Evolutionary conservation across 2,797 vertebrate genomes (phyloP).

Genomic region (Pseudochromis fuscus): DNA sequence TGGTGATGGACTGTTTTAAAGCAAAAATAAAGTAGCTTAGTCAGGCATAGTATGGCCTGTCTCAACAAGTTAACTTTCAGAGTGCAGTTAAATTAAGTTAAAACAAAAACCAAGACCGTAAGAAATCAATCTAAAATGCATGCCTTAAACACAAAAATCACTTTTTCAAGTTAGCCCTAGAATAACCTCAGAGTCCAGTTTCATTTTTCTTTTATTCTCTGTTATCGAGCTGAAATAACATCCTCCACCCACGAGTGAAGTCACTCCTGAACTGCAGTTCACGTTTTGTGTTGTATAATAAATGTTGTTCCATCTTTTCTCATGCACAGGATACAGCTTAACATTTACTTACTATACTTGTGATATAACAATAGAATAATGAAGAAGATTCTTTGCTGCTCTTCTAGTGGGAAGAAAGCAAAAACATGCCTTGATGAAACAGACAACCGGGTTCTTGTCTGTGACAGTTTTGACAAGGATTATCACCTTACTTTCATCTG

Average conservation of each 20-base stretch:
- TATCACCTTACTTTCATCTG: too few relatives aligned
- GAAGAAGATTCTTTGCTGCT: not conserved
- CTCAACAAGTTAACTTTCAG: conserved; percentile 5
- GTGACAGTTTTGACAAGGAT: not conserved
- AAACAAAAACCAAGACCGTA: not conserved
- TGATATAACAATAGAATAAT: not conserved
- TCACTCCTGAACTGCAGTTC: not conserved
- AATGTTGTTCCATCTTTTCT: not conserved
- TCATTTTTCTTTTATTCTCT: not conserved
- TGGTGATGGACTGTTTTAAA: not conserved
- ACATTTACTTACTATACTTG: too few relatives aligned
- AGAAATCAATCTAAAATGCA: not conserved
- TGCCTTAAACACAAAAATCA: too few relatives aligned
- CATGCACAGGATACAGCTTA: too few relatives aligned
- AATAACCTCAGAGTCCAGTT: not conserved
- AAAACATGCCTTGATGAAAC: not conserved
- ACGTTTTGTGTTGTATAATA: not conserved
- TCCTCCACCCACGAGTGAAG: not conserved
- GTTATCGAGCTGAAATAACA: not conserved
- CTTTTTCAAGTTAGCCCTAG: not conserved
- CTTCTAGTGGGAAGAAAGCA: not conserved
- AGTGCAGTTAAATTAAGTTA: not conserved
- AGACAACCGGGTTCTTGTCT: too few relatives aligned
- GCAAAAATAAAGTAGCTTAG: conserved; percentile 8
- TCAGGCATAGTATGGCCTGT: not conserved